phyloP scores from a whole-genome alignment of 1,140 invertebrate genomes.

The Neodiprion virginianus region DNA sequence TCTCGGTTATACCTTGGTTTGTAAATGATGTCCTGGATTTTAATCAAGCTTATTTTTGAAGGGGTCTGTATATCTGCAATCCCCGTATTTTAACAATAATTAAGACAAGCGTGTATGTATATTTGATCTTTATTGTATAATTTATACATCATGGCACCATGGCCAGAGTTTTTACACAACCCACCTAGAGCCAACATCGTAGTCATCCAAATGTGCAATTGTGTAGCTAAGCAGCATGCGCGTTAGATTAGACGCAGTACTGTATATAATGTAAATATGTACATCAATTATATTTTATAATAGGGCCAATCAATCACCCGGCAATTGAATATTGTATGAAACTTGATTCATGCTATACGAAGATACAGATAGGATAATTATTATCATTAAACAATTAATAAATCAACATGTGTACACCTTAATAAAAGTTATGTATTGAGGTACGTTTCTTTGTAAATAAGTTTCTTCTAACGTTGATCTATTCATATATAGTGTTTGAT shows the following conservation, averaged over 20 bases:
- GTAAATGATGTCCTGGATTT: too few relatives aligned
- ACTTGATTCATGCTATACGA: constrained; percentile 43
- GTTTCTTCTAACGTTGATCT: background rate
- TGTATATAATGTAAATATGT: constrained; percentile 63
- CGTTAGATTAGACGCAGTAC: constrained; percentile 44
- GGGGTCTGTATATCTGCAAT: too few relatives aligned
- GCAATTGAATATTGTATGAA: constrained; percentile 52
- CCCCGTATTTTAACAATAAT: background rate
- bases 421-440: constrained; percentile 64
- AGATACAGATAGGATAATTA: constrained; percentile 58
- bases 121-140: constrained; percentile 12
- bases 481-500: too few relatives aligned
- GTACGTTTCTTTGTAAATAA: constrained; percentile 54
- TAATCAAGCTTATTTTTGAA: too few relatives aligned
- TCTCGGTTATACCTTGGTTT: too few relatives aligned
- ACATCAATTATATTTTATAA: constrained; percentile 63
- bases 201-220: constrained; percentile 59
- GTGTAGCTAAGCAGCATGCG: constrained; percentile 53
- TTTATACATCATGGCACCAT: background rate
- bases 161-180: constrained; percentile 30
- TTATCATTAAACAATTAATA: constrained; percentile 57
- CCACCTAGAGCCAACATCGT: constrained; percentile 60
- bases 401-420: constrained; percentile 61
- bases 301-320: constrained; percentile 57
- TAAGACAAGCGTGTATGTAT: background rate